Conservation (phyloP, 2,888 invertebrate genomes). For the Limnephilus rhombicus region DNA sequence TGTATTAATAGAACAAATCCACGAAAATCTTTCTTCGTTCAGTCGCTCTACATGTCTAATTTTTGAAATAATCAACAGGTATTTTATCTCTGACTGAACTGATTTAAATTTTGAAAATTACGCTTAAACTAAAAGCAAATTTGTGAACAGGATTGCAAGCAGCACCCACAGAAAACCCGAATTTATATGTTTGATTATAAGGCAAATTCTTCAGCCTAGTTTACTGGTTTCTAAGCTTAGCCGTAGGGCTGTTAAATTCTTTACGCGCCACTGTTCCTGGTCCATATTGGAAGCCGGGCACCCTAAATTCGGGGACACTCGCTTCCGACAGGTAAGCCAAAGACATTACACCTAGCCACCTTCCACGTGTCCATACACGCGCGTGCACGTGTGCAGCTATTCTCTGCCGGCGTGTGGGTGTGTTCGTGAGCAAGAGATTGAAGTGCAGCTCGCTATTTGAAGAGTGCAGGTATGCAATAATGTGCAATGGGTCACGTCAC, state of each 20-base stretch:
- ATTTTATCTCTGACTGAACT: too few species aligned
- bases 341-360: not conserved
- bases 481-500: not conserved
- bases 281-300: not conserved
- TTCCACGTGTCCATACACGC: not conserved
- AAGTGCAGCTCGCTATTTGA: not conserved
- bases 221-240: not conserved
- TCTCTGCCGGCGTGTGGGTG: not conserved
- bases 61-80: too few species aligned
- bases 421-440: not conserved
- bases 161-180: too few species aligned
- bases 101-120: too few species aligned
- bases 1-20: too few species aligned
- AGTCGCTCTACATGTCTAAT: too few species aligned
- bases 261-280: not conserved
- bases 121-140: too few species aligned
- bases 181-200: too few species aligned
- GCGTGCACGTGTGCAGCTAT: not conserved
- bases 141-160: too few species aligned
- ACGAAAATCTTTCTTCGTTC: too few species aligned
- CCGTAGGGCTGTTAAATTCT: not conserved
- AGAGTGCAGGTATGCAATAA: not conserved
- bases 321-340: not conserved
- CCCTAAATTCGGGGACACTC: constrained; percentile 5
- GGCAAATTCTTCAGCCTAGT: not conserved